phyloP scores from a whole-genome alignment of 2,888 invertebrate genomes.

The Amiota communis region DNA sequence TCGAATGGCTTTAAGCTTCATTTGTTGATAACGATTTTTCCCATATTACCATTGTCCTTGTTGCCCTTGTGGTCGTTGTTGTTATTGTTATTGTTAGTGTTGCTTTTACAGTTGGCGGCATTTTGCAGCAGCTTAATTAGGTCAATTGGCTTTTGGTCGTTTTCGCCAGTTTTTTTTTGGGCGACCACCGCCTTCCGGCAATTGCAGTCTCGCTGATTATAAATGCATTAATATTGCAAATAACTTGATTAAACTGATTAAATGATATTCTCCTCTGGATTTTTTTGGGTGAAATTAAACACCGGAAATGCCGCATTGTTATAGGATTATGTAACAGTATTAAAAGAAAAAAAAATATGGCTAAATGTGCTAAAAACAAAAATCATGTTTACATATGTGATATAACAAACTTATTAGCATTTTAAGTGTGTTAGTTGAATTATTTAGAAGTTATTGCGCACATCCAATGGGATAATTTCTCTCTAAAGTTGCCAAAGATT shows the following conservation, averaged over 20 bases:
- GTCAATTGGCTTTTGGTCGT: neutral
- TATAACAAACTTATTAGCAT: no score
- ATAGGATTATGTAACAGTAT: neutral
- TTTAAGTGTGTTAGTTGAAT: no score
- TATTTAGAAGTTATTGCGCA: no score
- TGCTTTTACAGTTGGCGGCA: neutral
- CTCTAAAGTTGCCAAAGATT: no score
- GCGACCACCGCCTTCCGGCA: neutral
- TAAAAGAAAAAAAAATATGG: no score
- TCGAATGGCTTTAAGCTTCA: conserved; percentile 1
- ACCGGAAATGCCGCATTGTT: conserved; percentile 1
- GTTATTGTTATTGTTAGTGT: neutral
- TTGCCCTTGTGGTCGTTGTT: neutral
- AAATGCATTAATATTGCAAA: conserved; percentile 58
- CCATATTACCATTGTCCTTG: conserved; percentile 31
- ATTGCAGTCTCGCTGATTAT: conserved; percentile 10
- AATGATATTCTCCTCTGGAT: conserved; percentile 30
- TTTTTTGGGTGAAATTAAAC: neutral
- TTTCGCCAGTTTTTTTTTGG: neutral
- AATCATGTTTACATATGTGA: no score
- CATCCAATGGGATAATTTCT: no score
- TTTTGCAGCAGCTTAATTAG: conserved; percentile 54
- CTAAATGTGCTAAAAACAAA: neutral
- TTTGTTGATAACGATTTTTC: conserved; percentile 31
- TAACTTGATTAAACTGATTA: conserved; percentile 55